Evolutionary conservation across 2,113 vertebrate species (phyloP).

Genomic region (Onychostoma macrolepis): DNA sequence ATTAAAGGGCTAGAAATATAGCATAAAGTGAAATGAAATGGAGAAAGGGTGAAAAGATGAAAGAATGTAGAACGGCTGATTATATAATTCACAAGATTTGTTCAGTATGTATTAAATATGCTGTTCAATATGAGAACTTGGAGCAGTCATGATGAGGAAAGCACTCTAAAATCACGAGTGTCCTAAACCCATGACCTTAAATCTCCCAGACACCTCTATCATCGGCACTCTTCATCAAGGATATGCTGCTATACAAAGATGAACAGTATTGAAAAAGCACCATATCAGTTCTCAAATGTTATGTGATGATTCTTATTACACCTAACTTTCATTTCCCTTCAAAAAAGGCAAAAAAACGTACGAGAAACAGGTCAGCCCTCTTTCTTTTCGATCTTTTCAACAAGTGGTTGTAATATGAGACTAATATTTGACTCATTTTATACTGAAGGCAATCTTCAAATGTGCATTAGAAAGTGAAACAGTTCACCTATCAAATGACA

Average conservation of each 20-base stretch:
- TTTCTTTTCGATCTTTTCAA: not conserved
- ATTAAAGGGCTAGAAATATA: constrained; percentile 59
- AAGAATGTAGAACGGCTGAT: constrained; percentile 15
- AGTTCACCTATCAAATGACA: constrained; percentile 5
- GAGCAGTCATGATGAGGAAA: constrained; percentile 29
- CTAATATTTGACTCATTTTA: not conserved
- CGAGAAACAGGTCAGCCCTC: constrained; percentile 19
- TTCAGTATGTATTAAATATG: constrained; percentile 43
- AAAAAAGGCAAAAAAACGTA: not conserved
- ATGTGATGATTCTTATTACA: not conserved
- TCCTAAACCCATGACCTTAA: constrained; percentile 13
- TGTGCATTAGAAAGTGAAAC: constrained; percentile 21
- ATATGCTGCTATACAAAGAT: constrained; percentile 44
- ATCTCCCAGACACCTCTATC: constrained; percentile 9
- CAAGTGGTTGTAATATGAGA: constrained; percentile 14
- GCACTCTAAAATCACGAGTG: constrained; percentile 39
- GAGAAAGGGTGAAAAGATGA: constrained; percentile 44
- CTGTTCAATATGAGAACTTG: constrained; percentile 42
- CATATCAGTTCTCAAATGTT: constrained; percentile 35
- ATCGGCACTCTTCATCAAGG: constrained; percentile 10
- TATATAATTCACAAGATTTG: constrained; percentile 37
- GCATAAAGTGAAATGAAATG: constrained; percentile 45
- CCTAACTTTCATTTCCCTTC: not conserved
- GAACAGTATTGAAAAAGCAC: constrained; percentile 58
- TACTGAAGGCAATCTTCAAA: constrained; percentile 33